Evolutionary conservation across 2,888 invertebrate species (phyloP).

Genomic region (Limenitis camilla): DNA sequence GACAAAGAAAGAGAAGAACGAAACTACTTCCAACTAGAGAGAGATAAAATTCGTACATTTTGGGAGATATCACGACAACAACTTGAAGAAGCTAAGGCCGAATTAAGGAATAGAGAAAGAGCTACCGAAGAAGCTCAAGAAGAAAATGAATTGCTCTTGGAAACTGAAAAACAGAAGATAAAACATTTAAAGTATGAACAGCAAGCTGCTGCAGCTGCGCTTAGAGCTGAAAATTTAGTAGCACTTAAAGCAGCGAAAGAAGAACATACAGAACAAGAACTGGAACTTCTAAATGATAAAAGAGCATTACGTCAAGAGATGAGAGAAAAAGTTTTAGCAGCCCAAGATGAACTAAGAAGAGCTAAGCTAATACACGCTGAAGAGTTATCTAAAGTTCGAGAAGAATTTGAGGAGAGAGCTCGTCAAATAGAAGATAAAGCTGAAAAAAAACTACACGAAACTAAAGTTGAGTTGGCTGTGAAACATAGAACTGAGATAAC

Average conservation of each 20-base stretch:
- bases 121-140: slow-evolving; percentile 92
- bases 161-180: slow-evolving; percentile 93
- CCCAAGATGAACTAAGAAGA: slow-evolving; percentile 82
- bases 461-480: slow-evolving; percentile 81
- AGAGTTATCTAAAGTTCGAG: slow-evolving; percentile 78
- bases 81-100: slow-evolving; percentile 86
- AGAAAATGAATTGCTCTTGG: slow-evolving; percentile 89
- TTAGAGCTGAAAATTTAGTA: slow-evolving; percentile 88
- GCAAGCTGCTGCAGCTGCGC: slow-evolving; percentile 86
- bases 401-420: slow-evolving; percentile 64
- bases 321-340: slow-evolving; percentile 80
- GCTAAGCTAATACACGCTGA: slow-evolving; percentile 84
- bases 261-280: slow-evolving; percentile 84
- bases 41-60: slow-evolving; percentile 94
- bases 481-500: slow-evolving; percentile 88
- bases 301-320: slow-evolving; percentile 78
- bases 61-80: slow-evolving; percentile 97
- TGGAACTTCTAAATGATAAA: slow-evolving; percentile 84
- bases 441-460: slow-evolving; percentile 82
- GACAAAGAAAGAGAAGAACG: slow-evolving; percentile 96
- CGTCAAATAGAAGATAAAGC: slow-evolving; percentile 73
- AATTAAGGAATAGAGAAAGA: slow-evolving; percentile 78
- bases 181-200: slow-evolving; percentile 95
- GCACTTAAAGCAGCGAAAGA: slow-evolving; percentile 89
- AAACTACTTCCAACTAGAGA: slow-evolving; percentile 95